A percentile compares a stretch with the other conserved stretches of the same genome.
Conservation (phyloP, 2,797 vertebrate genomes). For the Mastacembelus armatus region DNA sequence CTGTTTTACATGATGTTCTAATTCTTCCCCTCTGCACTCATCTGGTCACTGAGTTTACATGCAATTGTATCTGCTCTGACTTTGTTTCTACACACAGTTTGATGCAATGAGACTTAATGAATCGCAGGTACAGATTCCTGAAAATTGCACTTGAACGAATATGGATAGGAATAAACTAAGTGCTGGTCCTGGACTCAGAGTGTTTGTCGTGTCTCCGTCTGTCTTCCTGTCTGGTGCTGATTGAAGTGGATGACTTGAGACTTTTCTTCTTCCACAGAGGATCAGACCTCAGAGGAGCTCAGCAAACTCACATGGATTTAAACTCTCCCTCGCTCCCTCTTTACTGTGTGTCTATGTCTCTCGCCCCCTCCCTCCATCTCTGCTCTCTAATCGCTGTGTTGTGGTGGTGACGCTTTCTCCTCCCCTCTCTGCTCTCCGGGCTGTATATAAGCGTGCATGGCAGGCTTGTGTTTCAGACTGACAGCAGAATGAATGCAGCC, state of each 20-base stretch:
- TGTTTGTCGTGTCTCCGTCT: too few species aligned
- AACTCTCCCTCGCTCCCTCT: constrained; percentile 39
- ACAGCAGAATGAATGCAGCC: constrained; percentile 53
- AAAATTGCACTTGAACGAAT: too few species aligned
- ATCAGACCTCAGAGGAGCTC: constrained; percentile 62
- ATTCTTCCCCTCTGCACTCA: too few species aligned
- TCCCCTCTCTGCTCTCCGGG: constrained; percentile 45
- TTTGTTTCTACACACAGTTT: too few species aligned
- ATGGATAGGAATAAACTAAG: too few species aligned
- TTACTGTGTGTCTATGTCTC: constrained; percentile 32
- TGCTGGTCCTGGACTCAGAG: too few species aligned
- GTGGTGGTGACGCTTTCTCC: constrained; percentile 74
- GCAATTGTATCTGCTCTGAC: too few species aligned
- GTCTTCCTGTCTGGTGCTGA: constrained; percentile 44
- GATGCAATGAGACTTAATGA: too few species aligned
- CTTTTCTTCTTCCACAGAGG: constrained; percentile 46
- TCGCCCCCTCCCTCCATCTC: constrained; percentile 16
- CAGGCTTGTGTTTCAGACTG: constrained; percentile 65
- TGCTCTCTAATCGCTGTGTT: constrained; percentile 78
- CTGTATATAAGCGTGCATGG: constrained; percentile 79
- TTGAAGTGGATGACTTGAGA: constrained; percentile 52
- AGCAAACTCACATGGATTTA: constrained; percentile 65
- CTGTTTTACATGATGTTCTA: too few species aligned
- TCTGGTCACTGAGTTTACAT: too few species aligned
- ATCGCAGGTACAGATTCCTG: too few species aligned